phyloP scores from a whole-genome alignment of 2,113 vertebrate species.

The Egretta garzetta region DNA sequence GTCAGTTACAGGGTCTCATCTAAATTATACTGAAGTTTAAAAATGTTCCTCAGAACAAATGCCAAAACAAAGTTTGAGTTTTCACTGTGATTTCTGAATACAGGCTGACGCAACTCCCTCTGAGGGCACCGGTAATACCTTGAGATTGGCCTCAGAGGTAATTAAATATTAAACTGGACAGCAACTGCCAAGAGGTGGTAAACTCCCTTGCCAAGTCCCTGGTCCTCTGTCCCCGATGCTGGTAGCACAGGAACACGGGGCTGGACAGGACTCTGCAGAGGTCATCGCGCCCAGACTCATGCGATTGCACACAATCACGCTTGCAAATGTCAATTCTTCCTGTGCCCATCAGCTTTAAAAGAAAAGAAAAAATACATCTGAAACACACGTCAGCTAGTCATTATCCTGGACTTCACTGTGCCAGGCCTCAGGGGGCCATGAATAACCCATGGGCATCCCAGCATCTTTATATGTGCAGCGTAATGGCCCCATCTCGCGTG shows the following conservation, averaged over 20 bases:
- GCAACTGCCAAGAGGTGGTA: background rate
- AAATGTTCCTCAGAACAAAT: background rate
- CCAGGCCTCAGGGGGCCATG: background rate
- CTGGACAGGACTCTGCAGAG: background rate
- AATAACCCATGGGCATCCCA: background rate
- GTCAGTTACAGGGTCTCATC: background rate
- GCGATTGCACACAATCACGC: fast-evolving
- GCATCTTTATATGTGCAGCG: fast-evolving
- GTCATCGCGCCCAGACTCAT: background rate
- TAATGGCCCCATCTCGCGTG: fast-evolving
- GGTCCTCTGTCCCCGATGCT: background rate
- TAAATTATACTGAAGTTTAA: background rate
- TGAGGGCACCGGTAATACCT: background rate
- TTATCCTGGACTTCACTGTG: background rate
- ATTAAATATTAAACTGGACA: slow-evolving; percentile 50
- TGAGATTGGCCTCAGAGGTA: background rate
- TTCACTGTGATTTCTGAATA: slow-evolving; percentile 19
- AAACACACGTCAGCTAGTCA: background rate
- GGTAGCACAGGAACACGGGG: background rate
- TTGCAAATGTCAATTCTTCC: background rate
- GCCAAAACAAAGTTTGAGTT: slow-evolving; percentile 36
- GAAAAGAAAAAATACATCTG: background rate
- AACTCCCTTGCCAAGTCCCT: background rate
- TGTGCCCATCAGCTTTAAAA: background rate
- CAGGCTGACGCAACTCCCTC: background rate